phyloP scores from a whole-genome alignment of 2,888 invertebrate genomes.

The Anthoptus insignis region DNA sequence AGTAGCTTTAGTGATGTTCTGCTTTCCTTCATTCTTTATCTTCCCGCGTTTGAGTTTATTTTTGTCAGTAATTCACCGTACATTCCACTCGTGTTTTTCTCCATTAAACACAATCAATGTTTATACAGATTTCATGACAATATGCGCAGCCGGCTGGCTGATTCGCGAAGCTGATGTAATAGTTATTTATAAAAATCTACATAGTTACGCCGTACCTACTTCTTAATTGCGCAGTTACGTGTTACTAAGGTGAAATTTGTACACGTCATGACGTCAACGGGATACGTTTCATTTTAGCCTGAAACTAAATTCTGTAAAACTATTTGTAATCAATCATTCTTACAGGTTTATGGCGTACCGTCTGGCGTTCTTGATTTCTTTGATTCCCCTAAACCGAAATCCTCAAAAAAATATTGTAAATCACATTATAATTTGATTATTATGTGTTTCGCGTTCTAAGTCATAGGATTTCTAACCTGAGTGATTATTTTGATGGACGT shows the following conservation, averaged over 20 bases:
- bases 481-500: not conserved
- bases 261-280: not conserved
- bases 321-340: not conserved
- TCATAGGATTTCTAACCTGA: too few relatives aligned
- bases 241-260: conserved; percentile 11
- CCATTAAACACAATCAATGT: conserved; percentile 60
- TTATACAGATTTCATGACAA: conserved; percentile 75
- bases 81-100: conserved; percentile 70
- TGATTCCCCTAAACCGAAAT: not conserved
- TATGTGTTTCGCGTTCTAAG: too few relatives aligned
- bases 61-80: conserved; percentile 64
- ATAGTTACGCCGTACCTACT: conserved; percentile 19
- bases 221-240: conserved; percentile 26
- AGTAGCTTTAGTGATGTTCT: too few relatives aligned
- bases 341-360: too few relatives aligned
- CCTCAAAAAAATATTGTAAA: too few relatives aligned
- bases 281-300: not conserved
- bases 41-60: too few relatives aligned
- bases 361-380: not conserved
- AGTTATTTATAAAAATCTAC: conserved; percentile 42
- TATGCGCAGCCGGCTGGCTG: conserved; percentile 71
- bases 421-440: too few relatives aligned
- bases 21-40: too few relatives aligned
- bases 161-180: conserved; percentile 69
- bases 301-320: not conserved